Conservation (phyloP, 2,797 vertebrate species). For the Chrysocyon brachyurus region DNA sequence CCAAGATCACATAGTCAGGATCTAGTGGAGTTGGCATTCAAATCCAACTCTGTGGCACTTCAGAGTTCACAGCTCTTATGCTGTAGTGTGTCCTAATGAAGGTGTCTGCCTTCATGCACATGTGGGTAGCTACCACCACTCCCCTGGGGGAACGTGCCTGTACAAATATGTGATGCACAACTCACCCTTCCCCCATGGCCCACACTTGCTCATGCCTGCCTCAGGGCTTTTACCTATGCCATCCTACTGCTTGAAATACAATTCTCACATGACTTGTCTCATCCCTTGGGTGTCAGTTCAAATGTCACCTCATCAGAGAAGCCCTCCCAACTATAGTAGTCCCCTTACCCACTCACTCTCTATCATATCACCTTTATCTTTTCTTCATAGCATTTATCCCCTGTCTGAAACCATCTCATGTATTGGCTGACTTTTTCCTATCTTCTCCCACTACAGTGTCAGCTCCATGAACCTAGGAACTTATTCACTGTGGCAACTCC, state of each 20-base stretch:
- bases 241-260: not conserved
- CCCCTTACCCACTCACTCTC: not conserved
- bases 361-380: not conserved
- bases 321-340: not conserved
- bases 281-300: not conserved
- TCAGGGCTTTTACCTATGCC: slow-evolving; percentile 9
- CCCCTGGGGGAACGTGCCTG: not conserved
- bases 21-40: not conserved
- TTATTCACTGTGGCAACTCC: not conserved
- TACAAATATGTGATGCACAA: not conserved
- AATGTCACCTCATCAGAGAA: not conserved
- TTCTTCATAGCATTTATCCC: not conserved
- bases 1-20: not conserved
- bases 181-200: not conserved
- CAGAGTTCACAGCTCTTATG: not conserved
- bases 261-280: not conserved
- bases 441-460: not conserved
- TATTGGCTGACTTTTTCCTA: not conserved
- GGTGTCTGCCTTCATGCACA: not conserved
- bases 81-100: not conserved
- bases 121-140: not conserved
- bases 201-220: not conserved
- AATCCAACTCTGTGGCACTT: not conserved
- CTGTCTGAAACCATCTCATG: not conserved
- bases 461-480: not conserved